Percentiles rank a stretch among this genome's conserved stretches.
phyloP scores from a whole-genome alignment of 35 echinoderm and acorn worm species.

The Ophioderma brevispina region DNA sequence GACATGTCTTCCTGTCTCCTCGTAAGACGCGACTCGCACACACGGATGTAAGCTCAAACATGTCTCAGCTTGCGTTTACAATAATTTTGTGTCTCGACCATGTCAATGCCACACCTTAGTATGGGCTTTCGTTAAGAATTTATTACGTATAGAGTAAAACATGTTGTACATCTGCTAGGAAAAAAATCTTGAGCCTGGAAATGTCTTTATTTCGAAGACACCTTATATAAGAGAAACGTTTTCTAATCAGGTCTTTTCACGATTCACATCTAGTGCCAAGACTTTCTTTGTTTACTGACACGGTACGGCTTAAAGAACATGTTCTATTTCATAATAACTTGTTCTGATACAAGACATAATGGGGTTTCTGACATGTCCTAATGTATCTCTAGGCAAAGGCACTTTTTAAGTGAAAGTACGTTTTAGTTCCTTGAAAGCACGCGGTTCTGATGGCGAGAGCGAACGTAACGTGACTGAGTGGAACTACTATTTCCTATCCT shows the following conservation, averaged over 20 bases:
- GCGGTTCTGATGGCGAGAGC: too few relatives aligned
- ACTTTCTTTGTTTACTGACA: background rate
- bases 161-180: too few relatives aligned
- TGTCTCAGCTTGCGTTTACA: background rate
- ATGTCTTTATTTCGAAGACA: background rate
- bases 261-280: background rate
- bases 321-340: background rate
- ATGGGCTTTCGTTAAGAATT: background rate
- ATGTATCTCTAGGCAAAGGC: background rate
- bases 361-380: background rate
- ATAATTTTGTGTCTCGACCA: background rate
- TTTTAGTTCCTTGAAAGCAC: too few relatives aligned
- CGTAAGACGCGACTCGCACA: too few relatives aligned
- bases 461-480: too few relatives aligned
- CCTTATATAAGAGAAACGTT: background rate
- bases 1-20: too few relatives aligned
- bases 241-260: background rate
- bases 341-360: background rate
- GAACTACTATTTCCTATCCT: too few relatives aligned
- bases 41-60: background rate
- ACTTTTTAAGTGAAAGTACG: too few relatives aligned
- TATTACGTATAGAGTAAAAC: too few relatives aligned
- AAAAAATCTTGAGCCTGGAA: background rate
- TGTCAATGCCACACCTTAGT: background rate
- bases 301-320: background rate